Evolutionary conservation across 2,888 invertebrate species (phyloP), one percentile per base, ranked within the genome.

Genomic region (Xanthorhoe designata): DNA sequence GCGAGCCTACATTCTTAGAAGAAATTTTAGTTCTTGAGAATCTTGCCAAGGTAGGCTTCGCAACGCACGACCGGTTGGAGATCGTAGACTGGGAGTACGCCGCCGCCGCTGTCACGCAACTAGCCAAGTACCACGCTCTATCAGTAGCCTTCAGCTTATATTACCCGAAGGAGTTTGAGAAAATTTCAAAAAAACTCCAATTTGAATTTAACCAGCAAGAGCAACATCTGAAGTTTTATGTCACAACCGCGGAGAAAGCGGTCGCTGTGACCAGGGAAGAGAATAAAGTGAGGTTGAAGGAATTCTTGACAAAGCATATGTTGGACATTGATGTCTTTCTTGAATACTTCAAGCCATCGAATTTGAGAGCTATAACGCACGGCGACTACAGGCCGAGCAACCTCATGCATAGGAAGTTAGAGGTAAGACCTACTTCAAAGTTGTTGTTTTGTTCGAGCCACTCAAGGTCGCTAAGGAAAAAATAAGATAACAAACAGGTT

Each of bases 41-140:
- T 69, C 75, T 92, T 29, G 64, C 74, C 2, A 71, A 61, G 0
- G 64, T 70, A 18, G 90, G 90, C 0, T 94, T 80, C 59, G 69
- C 57, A 0, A 61, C 79, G 0, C 85, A 80, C 32, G 80, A 89
- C 42, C 81, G 89, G 61, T 77, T 86, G 10, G 76, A 80, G 17
- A 72, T 83, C 0, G 75, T 92, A 15, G 81, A 86, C 56, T 89
- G 88, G 86, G 79, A 81, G 0, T 88, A 89, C 55, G 87, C 87
- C 0, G 70, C 77, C 0, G 69, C 80, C 0, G 82, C 85, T 0
- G 74, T 89, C 0, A 77, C 76, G 2, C 79, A 79, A 19, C 72
- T 92, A 24, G 91, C 89, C 0, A 88, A 88, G 65, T 81, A 90
- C 64, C 94, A 94, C 70, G 92, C 92, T 0, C 66, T 91, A 0